Conservation (phyloP, 23 tunicate genomes). For the Halocynthia aurantium region DNA sequence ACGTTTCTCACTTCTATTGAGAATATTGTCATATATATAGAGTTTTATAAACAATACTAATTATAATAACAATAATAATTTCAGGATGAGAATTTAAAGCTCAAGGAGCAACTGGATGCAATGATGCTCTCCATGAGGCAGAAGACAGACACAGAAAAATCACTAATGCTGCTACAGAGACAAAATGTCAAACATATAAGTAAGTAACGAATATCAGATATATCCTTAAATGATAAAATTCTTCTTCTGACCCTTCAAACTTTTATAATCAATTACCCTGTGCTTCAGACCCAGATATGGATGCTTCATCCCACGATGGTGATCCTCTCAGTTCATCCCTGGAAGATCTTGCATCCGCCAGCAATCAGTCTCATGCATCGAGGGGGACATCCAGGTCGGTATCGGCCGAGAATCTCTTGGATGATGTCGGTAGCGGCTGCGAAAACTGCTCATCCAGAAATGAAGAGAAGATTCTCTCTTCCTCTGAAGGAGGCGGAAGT, state of each 20-base stretch:
- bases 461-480: conserved; percentile 10
- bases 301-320: conserved; percentile 48
- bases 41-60: too few relatives aligned
- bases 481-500: conserved; percentile 44
- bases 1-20: too few relatives aligned
- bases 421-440: conserved; percentile 21
- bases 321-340: conserved; percentile 44
- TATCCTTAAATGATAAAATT: background rate
- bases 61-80: background rate
- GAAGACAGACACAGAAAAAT: conserved; percentile 49
- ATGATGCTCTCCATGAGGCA: conserved; percentile 60
- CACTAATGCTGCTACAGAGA: conserved; percentile 24
- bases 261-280: background rate
- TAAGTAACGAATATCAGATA: background rate
- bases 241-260: background rate
- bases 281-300: conserved; percentile 23
- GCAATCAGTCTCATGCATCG: conserved; percentile 20
- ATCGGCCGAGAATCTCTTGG: conserved; percentile 68
- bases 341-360: conserved; percentile 56
- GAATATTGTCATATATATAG: too few relatives aligned
- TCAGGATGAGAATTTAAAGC: conserved; percentile 61
- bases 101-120: conserved; percentile 54
- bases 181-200: background rate
- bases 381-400: conserved; percentile 37
- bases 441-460: conserved; percentile 6